Evolutionary conservation across 2,113 vertebrate species (phyloP).

Genomic region (Thunnus thynnus): DNA sequence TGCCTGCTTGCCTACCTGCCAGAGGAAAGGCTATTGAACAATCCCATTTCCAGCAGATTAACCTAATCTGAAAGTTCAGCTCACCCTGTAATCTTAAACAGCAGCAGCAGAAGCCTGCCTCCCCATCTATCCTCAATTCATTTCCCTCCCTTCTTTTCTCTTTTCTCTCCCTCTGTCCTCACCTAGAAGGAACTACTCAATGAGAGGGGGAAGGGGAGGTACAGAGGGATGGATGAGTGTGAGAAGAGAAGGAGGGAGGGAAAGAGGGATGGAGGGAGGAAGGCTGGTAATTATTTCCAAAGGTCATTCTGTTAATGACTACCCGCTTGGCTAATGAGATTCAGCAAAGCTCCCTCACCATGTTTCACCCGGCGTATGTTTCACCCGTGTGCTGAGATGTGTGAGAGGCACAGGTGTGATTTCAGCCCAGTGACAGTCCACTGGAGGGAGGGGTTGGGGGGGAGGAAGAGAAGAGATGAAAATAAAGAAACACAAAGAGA

Average conservation of each 20-base stretch:
- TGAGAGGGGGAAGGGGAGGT: conserved; percentile 74
- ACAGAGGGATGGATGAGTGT: conserved; percentile 75
- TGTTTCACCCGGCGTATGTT: conserved; percentile 82
- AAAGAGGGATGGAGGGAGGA: conserved; percentile 73
- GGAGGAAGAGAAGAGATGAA: conserved; percentile 31
- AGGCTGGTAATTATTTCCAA: conserved; percentile 97
- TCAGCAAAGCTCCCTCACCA: conserved; percentile 91
- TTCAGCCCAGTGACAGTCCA: conserved; percentile 76
- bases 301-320: conserved; percentile 99
- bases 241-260: conserved; percentile 71
- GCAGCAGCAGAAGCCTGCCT: conserved; percentile 64
- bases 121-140: conserved; percentile 72
- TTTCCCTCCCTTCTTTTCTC: conserved; percentile 29
- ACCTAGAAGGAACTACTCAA: conserved; percentile 85
- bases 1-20: conserved; percentile 54
- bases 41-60: conserved; percentile 83
- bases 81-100: conserved; percentile 82
- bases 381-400: conserved; percentile 82
- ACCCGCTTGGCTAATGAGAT: conserved; percentile 97
- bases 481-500: conserved; percentile 59
- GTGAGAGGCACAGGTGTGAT: conserved; percentile 82
- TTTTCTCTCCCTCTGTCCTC: conserved; percentile 72
- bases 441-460: conserved; percentile 45
- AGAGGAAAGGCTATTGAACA: conserved; percentile 64
- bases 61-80: conserved; percentile 80